phyloP scores from a whole-genome alignment of 2,113 vertebrate species.

The cattle (Bos taurus) region DNA sequence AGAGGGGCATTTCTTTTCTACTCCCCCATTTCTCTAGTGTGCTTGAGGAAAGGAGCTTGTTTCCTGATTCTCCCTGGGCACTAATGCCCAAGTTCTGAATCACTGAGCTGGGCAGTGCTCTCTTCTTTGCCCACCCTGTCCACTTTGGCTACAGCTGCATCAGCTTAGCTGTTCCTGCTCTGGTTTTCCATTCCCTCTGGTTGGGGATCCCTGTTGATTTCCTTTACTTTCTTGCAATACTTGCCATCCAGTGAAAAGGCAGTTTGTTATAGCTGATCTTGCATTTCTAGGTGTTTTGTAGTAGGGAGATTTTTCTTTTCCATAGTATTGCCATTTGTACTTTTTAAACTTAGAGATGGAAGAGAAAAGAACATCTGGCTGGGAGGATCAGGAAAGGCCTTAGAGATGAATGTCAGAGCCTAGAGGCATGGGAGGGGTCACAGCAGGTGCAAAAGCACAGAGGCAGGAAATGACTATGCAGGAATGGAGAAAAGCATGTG shows the following conservation, averaged over 20 bases:
- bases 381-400: neutral
- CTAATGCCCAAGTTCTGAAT: neutral
- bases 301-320: neutral
- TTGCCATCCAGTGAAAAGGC: neutral
- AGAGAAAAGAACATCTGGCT: neutral
- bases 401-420: neutral
- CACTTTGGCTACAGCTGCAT: neutral
- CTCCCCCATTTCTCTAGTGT: neutral
- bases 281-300: neutral
- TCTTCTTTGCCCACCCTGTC: neutral
- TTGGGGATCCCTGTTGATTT: neutral
- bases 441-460: neutral
- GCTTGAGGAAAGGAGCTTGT: neutral
- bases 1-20: neutral
- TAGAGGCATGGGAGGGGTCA: neutral
- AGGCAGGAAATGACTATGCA: neutral
- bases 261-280: neutral
- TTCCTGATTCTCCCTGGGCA: neutral
- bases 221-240: neutral
- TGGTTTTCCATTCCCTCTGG: neutral
- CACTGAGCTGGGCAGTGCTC: neutral
- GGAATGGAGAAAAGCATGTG: neutral
- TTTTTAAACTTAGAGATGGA: neutral
- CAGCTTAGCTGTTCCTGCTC: neutral
- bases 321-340: neutral